Base-by-base conservation (phyloP, 2,888 invertebrate genomes). In the Isoperla grammatica region DNA sequence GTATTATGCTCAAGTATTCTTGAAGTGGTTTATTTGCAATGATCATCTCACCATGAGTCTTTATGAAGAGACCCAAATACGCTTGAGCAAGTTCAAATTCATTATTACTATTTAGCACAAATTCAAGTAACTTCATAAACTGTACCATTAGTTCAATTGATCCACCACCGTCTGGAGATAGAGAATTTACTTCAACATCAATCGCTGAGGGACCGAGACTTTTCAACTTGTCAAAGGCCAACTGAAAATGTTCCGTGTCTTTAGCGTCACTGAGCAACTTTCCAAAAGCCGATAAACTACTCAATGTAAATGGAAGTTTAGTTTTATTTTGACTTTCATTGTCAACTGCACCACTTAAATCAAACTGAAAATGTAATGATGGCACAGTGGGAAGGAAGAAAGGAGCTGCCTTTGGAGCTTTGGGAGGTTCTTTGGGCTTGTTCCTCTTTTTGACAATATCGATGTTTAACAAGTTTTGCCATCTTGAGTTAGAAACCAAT, bases 371-470 rank as follows among this genome's bases (percentile, higher is more conserved):
- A 67, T 90, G 85, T 15, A 95, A 76, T 1, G 90, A 88, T 0
- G 92, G 83, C 59, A 95, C 80, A 0, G 96, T 95, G 0, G 97
- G 95, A 55, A 98, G 77, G 73, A 99, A 98, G 78, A 99, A 99
- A 0, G 98, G 98, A 0, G 95, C 97, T 1, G 87, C 83, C 74
- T 92, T 91, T 0, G 91, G 88, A 1, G 82, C 81, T 69, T 91
- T 91, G 0, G 88, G 82, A 0, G 90, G 84, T 54, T 87, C 86
- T 73, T 86, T 91, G 0, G 97, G 95, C 71, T 92, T 96, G 73
- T 98, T 98, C 64, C 90, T 79, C 67, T 83, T 85, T 73, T 88
- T 92, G 1, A 98, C 90, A 1, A 89, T 74, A 66, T 95, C 94
- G 58, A 96, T 78, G 71, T 90, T 85, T 1, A 95, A 79, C 12